Conservation (phyloP, 2,797 vertebrate genomes). For the Lindbergichthys nudifrons region DNA sequence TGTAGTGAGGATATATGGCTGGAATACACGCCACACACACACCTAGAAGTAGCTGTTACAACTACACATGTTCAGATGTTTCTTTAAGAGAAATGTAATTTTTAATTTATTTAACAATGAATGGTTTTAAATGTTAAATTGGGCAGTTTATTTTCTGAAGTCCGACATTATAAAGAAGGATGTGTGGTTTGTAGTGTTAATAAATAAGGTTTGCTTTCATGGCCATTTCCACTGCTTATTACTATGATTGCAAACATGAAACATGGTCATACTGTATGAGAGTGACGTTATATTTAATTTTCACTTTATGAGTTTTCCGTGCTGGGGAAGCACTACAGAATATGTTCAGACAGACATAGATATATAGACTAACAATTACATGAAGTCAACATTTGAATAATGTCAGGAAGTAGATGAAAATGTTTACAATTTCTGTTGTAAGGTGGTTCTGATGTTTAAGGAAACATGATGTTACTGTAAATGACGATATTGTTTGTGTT, state of each 20-base stretch:
- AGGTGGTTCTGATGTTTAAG: too few relatives aligned
- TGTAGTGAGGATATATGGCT: constrained; percentile 16
- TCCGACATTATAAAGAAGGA: constrained; percentile 3
- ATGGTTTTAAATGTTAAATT: constrained; percentile 34
- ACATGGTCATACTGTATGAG: neutral
- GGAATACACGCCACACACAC: constrained; percentile 9
- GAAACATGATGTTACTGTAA: neutral
- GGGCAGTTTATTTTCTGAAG: constrained; percentile 44
- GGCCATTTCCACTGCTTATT: too few relatives aligned
- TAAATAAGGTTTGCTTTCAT: constrained; percentile 14
- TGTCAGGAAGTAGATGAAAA: neutral
- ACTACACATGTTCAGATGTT: constrained; percentile 20
- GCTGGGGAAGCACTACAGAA: neutral
- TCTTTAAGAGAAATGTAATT: constrained; percentile 54
- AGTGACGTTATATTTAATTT: neutral
- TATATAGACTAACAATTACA: neutral
- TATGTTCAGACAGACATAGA: neutral
- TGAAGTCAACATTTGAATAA: too few relatives aligned
- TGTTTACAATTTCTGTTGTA: too few relatives aligned
- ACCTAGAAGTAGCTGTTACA: constrained; percentile 10
- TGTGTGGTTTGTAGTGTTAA: constrained; percentile 10
- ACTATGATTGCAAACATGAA: neutral
- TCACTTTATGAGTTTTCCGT: neutral
- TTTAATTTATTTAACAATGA: constrained; percentile 16
- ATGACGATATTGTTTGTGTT: neutral